Evolutionary conservation across 2,113 vertebrate genomes (phyloP).

Genomic region (Recurvirostra avosetta): DNA sequence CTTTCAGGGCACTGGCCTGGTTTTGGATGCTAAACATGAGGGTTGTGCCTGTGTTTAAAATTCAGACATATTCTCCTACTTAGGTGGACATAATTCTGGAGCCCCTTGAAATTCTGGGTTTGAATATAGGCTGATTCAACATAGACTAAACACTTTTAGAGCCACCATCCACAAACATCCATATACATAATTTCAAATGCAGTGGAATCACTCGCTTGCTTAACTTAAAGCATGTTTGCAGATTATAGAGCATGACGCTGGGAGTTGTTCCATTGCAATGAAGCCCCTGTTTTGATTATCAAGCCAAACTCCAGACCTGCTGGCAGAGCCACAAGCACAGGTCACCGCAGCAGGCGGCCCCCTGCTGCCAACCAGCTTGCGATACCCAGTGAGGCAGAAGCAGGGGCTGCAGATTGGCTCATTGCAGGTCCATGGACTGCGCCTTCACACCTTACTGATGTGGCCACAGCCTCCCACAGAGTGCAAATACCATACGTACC

Average conservation of each 20-base stretch:
- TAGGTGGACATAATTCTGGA: background rate
- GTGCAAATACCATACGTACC: accelerated
- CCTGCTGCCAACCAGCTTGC: accelerated
- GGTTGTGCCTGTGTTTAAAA: background rate
- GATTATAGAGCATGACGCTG: background rate
- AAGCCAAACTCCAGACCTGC: accelerated
- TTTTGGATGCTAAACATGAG: background rate
- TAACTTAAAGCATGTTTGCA: background rate
- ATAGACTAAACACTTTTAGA: background rate
- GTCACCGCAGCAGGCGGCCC: background rate
- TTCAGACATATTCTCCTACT: background rate
- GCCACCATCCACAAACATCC: background rate
- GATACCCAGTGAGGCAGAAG: background rate
- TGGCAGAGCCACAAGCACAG: background rate
- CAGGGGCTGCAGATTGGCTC: background rate
- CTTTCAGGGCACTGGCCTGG: background rate
- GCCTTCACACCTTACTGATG: accelerated
- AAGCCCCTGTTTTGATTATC: background rate
- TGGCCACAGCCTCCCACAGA: background rate
- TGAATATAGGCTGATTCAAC: background rate
- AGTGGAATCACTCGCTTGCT: background rate
- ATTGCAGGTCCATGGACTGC: accelerated
- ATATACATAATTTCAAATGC: background rate
- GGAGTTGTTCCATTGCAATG: background rate
- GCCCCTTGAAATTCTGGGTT: background rate